Percentiles rank a stretch among this genome's conserved stretches.
Evolutionary conservation across 2,888 invertebrate species (phyloP).

Genomic region (Xylophagus ater): DNA sequence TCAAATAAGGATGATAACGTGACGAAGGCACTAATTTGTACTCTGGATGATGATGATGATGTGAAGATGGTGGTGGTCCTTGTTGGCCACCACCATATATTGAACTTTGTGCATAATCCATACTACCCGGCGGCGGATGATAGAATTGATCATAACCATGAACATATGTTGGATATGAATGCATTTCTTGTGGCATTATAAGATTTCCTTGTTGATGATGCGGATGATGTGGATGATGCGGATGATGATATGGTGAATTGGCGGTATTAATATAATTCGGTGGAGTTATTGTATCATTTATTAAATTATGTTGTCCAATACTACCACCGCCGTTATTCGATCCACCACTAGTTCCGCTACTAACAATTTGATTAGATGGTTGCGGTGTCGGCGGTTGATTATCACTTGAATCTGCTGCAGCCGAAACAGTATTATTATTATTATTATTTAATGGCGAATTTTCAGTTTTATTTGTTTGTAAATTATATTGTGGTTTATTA

Average conservation of each 20-base stretch:
- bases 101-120: slow-evolving; percentile 21
- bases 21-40: slow-evolving; percentile 23
- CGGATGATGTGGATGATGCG: slow-evolving; percentile 38
- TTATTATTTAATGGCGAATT: slow-evolving; percentile 14
- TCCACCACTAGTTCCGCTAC: slow-evolving; percentile 40
- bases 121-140: slow-evolving; percentile 25
- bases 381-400: slow-evolving; percentile 40
- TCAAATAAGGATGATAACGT: slow-evolving; percentile 20
- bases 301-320: too few species aligned
- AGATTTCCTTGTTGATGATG: slow-evolving; percentile 23
- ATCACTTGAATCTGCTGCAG: slow-evolving; percentile 67
- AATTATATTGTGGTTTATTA: slow-evolving; percentile 20
- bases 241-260: slow-evolving; percentile 49
- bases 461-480: slow-evolving; percentile 41
- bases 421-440: slow-evolving; percentile 45
- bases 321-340: slow-evolving; percentile 46
- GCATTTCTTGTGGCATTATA: slow-evolving; percentile 19
- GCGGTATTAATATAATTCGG: slow-evolving; percentile 57
- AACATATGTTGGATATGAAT: slow-evolving; percentile 28
- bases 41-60: slow-evolving; percentile 19
- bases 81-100: slow-evolving; percentile 10
- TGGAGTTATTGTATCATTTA: slow-evolving; percentile 48
- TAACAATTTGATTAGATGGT: slow-evolving; percentile 27
- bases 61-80: slow-evolving; percentile 2
- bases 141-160: slow-evolving; percentile 37